Percentiles rank a stretch among this genome's conserved stretches.
Evolutionary conservation across 2,888 invertebrate species (phyloP).

Genomic region (Carabus problematicus): DNA sequence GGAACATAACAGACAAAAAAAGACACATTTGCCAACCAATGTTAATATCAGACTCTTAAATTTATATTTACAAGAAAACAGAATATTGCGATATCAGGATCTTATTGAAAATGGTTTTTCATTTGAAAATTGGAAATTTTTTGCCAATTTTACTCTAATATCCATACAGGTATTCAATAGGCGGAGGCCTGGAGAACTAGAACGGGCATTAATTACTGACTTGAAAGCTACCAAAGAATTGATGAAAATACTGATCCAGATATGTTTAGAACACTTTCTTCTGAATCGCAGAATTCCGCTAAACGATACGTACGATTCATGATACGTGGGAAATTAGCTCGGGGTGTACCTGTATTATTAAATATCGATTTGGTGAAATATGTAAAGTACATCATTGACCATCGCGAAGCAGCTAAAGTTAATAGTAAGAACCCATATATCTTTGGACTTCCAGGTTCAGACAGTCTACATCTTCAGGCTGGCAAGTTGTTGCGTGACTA

Average conservation of each 20-base stretch:
- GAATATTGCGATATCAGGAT: background rate
- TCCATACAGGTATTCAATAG: constrained; percentile 45
- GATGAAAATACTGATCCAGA: no score
- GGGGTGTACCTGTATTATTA: constrained; percentile 45
- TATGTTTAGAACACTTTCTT: no score
- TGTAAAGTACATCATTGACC: no score
- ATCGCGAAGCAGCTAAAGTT: constrained; percentile 5
- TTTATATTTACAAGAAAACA: constrained; percentile 6
- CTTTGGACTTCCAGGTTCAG: no score
- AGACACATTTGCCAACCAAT: background rate
- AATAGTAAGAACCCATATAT: no score
- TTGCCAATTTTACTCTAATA: constrained; percentile 42
- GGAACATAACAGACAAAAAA: constrained; percentile 8
- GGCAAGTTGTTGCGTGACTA: no score
- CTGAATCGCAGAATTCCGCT: no score
- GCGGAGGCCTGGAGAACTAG: constrained; percentile 45
- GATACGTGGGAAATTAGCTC: constrained; percentile 46
- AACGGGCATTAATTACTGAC: no score
- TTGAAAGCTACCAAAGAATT: no score
- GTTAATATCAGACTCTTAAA: constrained; percentile 19
- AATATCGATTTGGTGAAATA: constrained; percentile 38
- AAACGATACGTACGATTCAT: constrained; percentile 43
- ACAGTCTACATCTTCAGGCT: no score
- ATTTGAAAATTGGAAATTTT: constrained; percentile 35
- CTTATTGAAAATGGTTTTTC: no score